These are phyloP conservation scores for Coelopa frigida DNA, from an alignment of 1,140 invertebrate genomes.

Conservation along the genomic window DNA sequence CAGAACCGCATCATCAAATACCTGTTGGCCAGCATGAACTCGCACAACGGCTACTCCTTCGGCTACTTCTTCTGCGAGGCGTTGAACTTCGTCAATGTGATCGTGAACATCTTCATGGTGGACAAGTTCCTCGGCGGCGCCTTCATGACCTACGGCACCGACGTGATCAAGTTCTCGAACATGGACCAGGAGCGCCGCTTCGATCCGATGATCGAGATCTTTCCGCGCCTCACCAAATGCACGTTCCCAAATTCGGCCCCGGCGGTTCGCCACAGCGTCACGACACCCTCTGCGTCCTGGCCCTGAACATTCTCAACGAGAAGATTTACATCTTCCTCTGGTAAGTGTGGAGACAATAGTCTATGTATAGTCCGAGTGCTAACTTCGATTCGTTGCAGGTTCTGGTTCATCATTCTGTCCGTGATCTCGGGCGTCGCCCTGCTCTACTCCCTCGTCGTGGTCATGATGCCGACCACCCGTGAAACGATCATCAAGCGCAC, in stretches of 20 bases:
- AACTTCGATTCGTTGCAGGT: constrained; percentile 39
- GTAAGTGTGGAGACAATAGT: constrained; percentile 49
- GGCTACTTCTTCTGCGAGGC: constrained; percentile 80
- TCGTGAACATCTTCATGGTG: constrained; percentile 50
- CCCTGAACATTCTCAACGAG: constrained; percentile 87
- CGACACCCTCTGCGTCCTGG: constrained; percentile 78
- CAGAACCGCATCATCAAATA: constrained; percentile 74
- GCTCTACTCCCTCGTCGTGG: constrained; percentile 70
- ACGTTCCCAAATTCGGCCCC: constrained; percentile 84
- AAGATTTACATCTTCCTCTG: constrained; percentile 90
- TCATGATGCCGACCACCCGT: constrained; percentile 70
- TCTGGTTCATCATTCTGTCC: constrained; percentile 78
- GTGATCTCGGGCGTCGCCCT: constrained; percentile 68
- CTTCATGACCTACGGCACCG: constrained; percentile 78
- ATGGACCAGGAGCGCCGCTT: constrained; percentile 72
- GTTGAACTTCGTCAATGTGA: constrained; percentile 79
- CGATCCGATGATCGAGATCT: constrained; percentile 72
- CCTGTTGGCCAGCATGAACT: constrained; percentile 68
- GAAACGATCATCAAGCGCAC: constrained; percentile 69
- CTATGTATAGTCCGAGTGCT: constrained; percentile 3
- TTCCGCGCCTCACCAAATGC: constrained; percentile 84
- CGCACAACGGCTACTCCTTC: constrained; percentile 78
- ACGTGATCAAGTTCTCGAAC: constrained; percentile 73
- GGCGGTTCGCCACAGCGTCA: constrained; percentile 70
- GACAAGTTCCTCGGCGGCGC: constrained; percentile 72